These are phyloP conservation scores for Neoarius graeffei DNA, from an alignment of 2,113 vertebrate species.

Conservation along the genomic window DNA sequence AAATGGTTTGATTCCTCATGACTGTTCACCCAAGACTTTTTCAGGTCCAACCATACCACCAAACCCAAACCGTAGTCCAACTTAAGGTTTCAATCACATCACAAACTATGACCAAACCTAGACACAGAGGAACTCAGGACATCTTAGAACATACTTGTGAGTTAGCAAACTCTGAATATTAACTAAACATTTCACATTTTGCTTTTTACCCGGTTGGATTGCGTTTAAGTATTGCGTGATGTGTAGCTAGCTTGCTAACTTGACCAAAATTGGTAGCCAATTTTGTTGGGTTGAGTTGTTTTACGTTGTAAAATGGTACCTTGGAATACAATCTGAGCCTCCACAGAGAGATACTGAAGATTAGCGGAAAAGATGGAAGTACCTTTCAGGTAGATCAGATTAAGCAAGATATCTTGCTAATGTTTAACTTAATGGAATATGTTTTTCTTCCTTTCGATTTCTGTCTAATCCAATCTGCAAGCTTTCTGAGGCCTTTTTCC, in stretches of 20 bases:
- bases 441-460: background rate
- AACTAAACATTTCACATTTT: too few relatives aligned
- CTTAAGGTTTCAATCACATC: background rate
- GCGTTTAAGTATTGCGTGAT: background rate
- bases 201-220: too few relatives aligned
- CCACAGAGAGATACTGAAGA: background rate
- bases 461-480: background rate
- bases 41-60: background rate
- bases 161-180: background rate
- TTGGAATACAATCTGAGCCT: background rate
- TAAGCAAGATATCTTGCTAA: background rate
- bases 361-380: background rate
- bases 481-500: background rate
- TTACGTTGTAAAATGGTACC: background rate
- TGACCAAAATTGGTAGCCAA: background rate
- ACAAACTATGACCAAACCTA: background rate
- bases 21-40: background rate
- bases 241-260: background rate
- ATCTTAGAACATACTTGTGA: background rate
- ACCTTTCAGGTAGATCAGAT: background rate
- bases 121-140: background rate
- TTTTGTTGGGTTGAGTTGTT: background rate
- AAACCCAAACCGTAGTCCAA: background rate
- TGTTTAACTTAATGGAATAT: background rate
- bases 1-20: background rate